These are phyloP conservation scores for Australoheros facetus DNA, from an alignment of 2,797 vertebrate species.

Conservation along the genomic window DNA sequence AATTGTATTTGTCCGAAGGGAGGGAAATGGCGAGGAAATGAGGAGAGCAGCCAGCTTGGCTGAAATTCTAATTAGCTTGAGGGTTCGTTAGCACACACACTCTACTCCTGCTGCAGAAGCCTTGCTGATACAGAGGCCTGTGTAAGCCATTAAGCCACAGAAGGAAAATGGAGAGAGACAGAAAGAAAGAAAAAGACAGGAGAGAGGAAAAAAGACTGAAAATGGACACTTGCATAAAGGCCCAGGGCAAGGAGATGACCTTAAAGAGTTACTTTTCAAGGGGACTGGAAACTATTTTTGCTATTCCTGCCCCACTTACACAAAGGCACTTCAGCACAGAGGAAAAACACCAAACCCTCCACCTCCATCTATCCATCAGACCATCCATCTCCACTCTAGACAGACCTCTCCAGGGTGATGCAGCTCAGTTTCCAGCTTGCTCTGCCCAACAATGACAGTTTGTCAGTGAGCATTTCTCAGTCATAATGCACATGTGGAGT, in stretches of 20 bases:
- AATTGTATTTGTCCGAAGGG: constrained; percentile 73
- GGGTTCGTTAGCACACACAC: constrained; percentile 71
- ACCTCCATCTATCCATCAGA: constrained; percentile 66
- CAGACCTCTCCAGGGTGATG: constrained; percentile 41
- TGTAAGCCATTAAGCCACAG: constrained; percentile 66
- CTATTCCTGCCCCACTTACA: constrained; percentile 72
- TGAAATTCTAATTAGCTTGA: constrained; percentile 76
- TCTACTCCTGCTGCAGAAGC: constrained; percentile 44
- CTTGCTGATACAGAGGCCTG: constrained; percentile 55
- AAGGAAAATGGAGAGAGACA: constrained; percentile 32
- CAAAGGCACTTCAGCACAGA: constrained; percentile 59
- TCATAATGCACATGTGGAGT: constrained; percentile 57
- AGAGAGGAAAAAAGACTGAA: not conserved
- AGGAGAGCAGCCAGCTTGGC: constrained; percentile 61
- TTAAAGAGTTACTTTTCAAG: constrained; percentile 74
- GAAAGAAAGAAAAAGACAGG: constrained; percentile 27
- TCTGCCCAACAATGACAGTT: constrained; percentile 42
- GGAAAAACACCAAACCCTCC: constrained; percentile 58
- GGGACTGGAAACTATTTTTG: constrained; percentile 74
- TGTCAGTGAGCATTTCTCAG: constrained; percentile 49
- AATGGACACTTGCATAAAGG: constrained; percentile 57
- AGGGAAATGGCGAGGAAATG: constrained; percentile 68
- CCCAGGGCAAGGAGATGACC: constrained; percentile 73
- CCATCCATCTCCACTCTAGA: constrained; percentile 65
- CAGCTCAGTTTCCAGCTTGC: constrained; percentile 52